Evolutionary conservation across 2,113 vertebrate genomes (phyloP).

Genomic region (Brachypteracias leptosomus): DNA sequence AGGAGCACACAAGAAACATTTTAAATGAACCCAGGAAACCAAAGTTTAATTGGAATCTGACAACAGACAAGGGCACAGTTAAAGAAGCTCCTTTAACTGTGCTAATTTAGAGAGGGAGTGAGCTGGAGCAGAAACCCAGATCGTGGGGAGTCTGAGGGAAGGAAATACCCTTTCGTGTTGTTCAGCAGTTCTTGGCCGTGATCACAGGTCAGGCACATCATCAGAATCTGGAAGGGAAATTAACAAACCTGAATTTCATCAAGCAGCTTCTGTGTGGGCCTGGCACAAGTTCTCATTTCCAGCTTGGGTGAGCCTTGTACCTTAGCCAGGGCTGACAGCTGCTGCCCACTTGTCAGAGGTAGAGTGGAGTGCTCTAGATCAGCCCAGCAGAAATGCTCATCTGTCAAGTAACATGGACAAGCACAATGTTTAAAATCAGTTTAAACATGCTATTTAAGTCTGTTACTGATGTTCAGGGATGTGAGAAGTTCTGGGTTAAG

Average conservation of each 20-base stretch:
- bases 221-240: background rate
- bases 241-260: rapidly evolving
- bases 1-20: background rate
- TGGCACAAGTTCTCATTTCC: background rate
- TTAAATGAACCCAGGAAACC: background rate
- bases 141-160: background rate
- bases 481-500: too few relatives aligned
- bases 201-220: background rate
- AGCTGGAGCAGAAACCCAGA: background rate
- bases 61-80: background rate
- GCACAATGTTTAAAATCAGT: background rate
- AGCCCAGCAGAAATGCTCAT: background rate
- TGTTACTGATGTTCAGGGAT: background rate
- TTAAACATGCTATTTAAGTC: background rate
- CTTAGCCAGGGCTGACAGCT: too few relatives aligned
- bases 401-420: background rate
- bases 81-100: background rate
- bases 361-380: rapidly evolving
- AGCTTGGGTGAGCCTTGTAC: background rate
- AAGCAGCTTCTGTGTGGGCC: background rate
- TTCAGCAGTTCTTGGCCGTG: background rate
- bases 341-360: background rate
- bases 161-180: background rate
- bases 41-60: background rate
- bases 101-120: background rate